Base-by-base conservation (phyloP, 1,140 invertebrate genomes). In the Palaemon carinicauda region DNA sequence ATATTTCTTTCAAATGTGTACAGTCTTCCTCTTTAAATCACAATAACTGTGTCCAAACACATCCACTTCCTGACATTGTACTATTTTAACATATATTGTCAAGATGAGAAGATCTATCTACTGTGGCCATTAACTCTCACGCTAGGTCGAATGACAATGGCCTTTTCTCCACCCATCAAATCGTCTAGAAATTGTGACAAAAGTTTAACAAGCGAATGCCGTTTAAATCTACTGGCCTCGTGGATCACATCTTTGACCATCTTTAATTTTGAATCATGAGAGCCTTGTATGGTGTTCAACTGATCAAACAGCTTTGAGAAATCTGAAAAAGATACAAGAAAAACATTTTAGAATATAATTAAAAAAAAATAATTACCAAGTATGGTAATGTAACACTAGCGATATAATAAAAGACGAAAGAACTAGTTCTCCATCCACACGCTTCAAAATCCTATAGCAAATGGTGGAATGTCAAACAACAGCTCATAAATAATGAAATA, bases 221-320 rank as follows among this genome's bases (percentile, higher is more conserved):
- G 93, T 91, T 97, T 96, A 91, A 97, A 97, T 74, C 96, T 93
- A 83, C 94, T 90, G 14, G 95, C 95, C 92, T 97, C 96, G 83
- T 93, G 94, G 71, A 96, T 94, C 80, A 96, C 93, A 89, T 96
- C 94, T 89, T 94, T 93, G 51, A 97, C 92, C 90, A 96, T 94
- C 83, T 93, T 93, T 31, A 94, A 92, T 91, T 94, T 93, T 89
- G 94, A 94, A 65, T 96, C 94, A 33, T 93, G 88, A 84, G 93
- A 94, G 87, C 96, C 96, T 91, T 95, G 94, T 53, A 97, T 91
- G 78, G 93, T 92, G 88, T 94, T 93, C 89, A 97, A 91, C 89
- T 94, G 94, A 60, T 94, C 93, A 90, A 97, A 94, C 88, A 97
- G 91, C 87, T 93, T 93, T 15, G 92, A 92, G 90, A 95, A 96